Base-by-base conservation (phyloP, 2,113 vertebrate species). In the Rhipidura dahli region DNA sequence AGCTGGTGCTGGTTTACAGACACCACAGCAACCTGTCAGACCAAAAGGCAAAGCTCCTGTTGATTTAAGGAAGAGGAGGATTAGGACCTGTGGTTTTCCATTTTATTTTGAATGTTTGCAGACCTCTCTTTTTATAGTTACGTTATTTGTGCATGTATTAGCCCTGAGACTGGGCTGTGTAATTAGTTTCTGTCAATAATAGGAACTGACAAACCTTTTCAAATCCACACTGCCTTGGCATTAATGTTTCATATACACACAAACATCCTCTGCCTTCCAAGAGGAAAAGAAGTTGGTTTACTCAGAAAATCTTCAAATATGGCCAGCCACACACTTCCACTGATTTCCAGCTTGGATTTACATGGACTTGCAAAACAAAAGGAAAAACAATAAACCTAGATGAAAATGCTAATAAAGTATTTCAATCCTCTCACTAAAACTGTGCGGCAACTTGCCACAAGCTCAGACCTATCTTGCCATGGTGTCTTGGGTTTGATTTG, bases 31-130 rank as follows among this genome's bases (percentile, higher is more conserved):
- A n/a, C 39, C 54, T 8, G 2, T 35, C 2, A 11, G 80, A 5
- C 27, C 3, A 20, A 44, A 77, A 81, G 17, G 20, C 64, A 87
- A 76, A 35, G 10, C 22, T 72, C 37, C 75, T 68, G 45, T 75
- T 87, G 91, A 68, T 57, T 79, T n/a, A 87, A 53, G 51, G 60
- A 73, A 83, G 45, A 45, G 23, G 16, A 56, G 51, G 81, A 84
- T 89, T 79, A 91, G 61, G 39, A 86, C 51, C 35, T 31, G n/a
- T 30, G 76, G 22, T 8, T 89, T 94, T 78, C 72, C 57, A 69
- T 94, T 94, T 95, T 76, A 53, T 93, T 91, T 82, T n/a, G 65
- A 49, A 71, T 87, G 81, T 95, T 95, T 93, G 91, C 73, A 93
- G 89, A 95, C 9, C 1, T 79, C 69, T 95, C 89, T 66, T 72